Evolutionary conservation across 2,113 vertebrate species (phyloP), one percentile per base, ranked within the genome.

Genomic region (Alethe diademata): DNA sequence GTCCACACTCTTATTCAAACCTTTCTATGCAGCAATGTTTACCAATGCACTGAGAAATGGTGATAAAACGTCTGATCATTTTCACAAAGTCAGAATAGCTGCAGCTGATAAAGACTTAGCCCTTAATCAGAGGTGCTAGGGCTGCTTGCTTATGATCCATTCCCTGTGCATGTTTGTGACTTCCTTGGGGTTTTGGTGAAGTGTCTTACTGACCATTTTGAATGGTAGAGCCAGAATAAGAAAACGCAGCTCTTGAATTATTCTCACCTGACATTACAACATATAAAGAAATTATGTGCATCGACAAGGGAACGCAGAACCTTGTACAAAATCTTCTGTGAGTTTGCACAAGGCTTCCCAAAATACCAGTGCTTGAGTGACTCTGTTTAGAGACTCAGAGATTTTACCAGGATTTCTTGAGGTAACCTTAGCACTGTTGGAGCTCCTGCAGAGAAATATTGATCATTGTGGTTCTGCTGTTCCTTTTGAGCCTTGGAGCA

Each of bases 241-340:
- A 29, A 54, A 79, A 31, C 3, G 4, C 4, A 61, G 3, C 9
- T 57, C 47, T 53, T 48, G 40, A 67, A 43, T 72, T 43, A 29
- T 64, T 80, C 47, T 12, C 5, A 19, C 9, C 12, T 15, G 53
- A 5, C 9, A 8, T 29, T 50, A 22, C 3, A n/a, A 40, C 8
- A 4, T 17, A 11, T 7, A 58, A 29, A 67, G 25, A 14, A 54
- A 40, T 71, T 23, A 13, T 11, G 4, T 36, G 6, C 13, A 31
- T 50, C 0, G 0, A 54, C 17, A 54, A 70, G 22, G 38, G 35
- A 72, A 38, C 14, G 15, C 0, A 1, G 25, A 51, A 72, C 35
- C 17, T 35, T 72, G 33, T 47, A 35, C 42, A 24, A 24, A 78
- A 81, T 6, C 50, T 71, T 66, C 22, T 5, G 3, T 28, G 42